Conservation (phyloP, 2,888 invertebrate genomes). For the Chouioia cunea region DNA sequence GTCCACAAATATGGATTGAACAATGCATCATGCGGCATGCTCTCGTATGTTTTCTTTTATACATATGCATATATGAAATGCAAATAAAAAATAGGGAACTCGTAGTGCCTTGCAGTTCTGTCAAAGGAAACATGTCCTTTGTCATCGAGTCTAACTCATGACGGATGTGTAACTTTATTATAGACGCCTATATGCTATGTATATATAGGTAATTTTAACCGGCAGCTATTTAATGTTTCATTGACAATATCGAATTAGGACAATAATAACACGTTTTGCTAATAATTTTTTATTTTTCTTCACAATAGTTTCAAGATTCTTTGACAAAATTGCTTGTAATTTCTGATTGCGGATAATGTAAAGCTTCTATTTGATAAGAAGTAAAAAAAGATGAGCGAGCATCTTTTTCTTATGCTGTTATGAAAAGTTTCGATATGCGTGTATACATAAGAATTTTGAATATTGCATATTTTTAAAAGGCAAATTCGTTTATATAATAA, state of each 20-base stretch:
- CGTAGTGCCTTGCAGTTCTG: background rate
- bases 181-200: background rate
- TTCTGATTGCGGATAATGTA: background rate
- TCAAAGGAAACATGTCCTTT: constrained; percentile 19
- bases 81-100: constrained; percentile 1
- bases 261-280: too few species aligned
- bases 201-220: background rate
- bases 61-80: constrained; percentile 14
- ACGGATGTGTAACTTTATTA: background rate
- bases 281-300: too few species aligned
- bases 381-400: background rate
- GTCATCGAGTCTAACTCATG: constrained; percentile 24
- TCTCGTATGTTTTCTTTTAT: constrained; percentile 12
- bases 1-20: too few species aligned
- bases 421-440: background rate
- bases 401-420: too few species aligned
- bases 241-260: too few species aligned
- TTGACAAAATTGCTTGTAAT: too few species aligned
- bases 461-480: background rate
- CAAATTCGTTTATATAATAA: too few species aligned
- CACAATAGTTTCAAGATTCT: too few species aligned
- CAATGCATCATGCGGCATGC: background rate
- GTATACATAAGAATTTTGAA: constrained; percentile 19
- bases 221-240: background rate
- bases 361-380: constrained; percentile 35